Evolutionary conservation across 2,888 invertebrate genomes (phyloP).

Genomic region (Cryptus viduatorius): DNA sequence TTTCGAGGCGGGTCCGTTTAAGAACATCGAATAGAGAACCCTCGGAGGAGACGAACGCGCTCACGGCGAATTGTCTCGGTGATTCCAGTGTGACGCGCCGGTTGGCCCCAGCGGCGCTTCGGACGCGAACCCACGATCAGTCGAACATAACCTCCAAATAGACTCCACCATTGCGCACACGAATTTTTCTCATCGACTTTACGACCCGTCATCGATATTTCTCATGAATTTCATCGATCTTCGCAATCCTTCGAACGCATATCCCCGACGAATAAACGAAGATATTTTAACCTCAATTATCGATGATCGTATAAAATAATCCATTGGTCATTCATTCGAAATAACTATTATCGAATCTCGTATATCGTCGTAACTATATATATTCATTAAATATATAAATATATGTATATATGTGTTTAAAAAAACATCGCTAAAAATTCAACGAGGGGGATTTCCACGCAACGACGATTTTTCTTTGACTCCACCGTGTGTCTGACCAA

Average conservation of each 20-base stretch:
- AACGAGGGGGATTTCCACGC: background rate
- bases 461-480: background rate
- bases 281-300: background rate
- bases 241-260: background rate
- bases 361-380: background rate
- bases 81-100: conserved; percentile 41
- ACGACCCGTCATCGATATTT: background rate
- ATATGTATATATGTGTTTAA: no score
- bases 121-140: conserved; percentile 36
- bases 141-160: conserved; percentile 61
- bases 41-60: conserved; percentile 4
- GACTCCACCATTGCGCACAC: background rate
- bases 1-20: conserved; percentile 23
- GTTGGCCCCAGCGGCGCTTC: conserved; percentile 56
- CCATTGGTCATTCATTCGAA: background rate
- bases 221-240: background rate
- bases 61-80: conserved; percentile 22
- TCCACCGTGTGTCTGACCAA: background rate
- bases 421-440: background rate
- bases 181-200: conserved; percentile 1
- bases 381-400: background rate
- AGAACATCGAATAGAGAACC: conserved; percentile 5
- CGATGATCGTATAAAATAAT: background rate
- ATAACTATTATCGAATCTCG: background rate
- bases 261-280: background rate